A percentile compares a stretch with the other conserved stretches of the same genome.
phyloP scores from a whole-genome alignment of 2,113 vertebrate species.

The Noturus placidus region DNA sequence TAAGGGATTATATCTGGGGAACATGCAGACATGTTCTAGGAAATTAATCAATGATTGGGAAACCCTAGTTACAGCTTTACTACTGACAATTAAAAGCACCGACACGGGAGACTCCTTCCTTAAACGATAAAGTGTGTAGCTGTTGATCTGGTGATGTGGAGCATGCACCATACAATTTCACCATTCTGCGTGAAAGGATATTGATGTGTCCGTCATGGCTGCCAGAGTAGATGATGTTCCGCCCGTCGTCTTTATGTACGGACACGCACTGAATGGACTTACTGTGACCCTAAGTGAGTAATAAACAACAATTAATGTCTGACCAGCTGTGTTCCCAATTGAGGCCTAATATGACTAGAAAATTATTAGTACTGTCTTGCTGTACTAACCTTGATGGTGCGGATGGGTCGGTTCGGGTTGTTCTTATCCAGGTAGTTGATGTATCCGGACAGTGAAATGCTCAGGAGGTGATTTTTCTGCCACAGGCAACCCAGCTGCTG shows the following conservation, averaged over 20 bases:
- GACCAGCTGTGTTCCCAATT: neutral
- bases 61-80: neutral
- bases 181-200: constrained; percentile 87
- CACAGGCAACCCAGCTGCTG: constrained; percentile 97
- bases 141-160: neutral
- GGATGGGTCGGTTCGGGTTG: constrained; percentile 87
- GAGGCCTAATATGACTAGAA: neutral
- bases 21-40: neutral
- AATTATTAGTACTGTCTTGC: neutral
- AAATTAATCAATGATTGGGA: neutral
- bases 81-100: neutral
- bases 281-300: constrained; percentile 83
- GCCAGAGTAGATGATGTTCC: constrained; percentile 87
- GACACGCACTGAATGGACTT: constrained; percentile 95
- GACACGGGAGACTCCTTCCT: neutral
- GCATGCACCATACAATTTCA: neutral
- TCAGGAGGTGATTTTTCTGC: constrained; percentile 90
- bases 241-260: constrained; percentile 80
- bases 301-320: neutral
- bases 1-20: neutral
- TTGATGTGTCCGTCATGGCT: constrained; percentile 97
- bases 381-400: constrained; percentile 82
- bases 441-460: constrained; percentile 88
- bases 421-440: constrained; percentile 98
- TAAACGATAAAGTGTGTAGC: neutral